Evolutionary conservation across 2,797 vertebrate species (phyloP).

Genomic region (Potorous gilbertii): DNA sequence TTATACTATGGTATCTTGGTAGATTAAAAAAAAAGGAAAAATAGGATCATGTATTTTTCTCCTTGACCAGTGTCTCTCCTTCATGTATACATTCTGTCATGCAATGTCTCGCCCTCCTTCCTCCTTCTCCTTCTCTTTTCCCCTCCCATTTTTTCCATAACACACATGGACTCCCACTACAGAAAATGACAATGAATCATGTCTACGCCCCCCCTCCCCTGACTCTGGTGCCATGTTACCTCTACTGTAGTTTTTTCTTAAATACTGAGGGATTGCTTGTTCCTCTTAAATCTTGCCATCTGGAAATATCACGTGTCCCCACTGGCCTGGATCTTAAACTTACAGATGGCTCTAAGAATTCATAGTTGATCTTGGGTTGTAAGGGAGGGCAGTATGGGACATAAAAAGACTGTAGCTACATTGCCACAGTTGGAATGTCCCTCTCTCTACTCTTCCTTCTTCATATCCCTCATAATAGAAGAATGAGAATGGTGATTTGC

Average conservation of each 20-base stretch:
- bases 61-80: neutral
- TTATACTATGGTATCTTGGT: conserved; percentile 18
- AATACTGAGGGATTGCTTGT: neutral
- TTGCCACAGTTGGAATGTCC: neutral
- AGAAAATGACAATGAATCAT: conserved; percentile 20
- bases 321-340: neutral
- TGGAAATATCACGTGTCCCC: neutral
- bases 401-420: neutral
- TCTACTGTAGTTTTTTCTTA: conserved; percentile 28
- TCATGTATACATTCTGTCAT: conserved; percentile 1
- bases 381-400: neutral
- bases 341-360: neutral
- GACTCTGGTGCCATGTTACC: neutral
- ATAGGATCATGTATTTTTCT: neutral
- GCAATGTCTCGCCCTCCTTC: neutral
- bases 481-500: neutral
- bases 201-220: neutral
- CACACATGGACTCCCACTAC: neutral
- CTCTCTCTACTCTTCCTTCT: neutral
- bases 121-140: neutral
- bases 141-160: neutral
- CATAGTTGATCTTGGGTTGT: neutral
- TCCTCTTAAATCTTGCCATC: neutral
- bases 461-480: neutral
- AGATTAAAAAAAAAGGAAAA: neutral